Conservation (phyloP, 1,140 invertebrate genomes). For the Temnothorax longispinosus region DNA sequence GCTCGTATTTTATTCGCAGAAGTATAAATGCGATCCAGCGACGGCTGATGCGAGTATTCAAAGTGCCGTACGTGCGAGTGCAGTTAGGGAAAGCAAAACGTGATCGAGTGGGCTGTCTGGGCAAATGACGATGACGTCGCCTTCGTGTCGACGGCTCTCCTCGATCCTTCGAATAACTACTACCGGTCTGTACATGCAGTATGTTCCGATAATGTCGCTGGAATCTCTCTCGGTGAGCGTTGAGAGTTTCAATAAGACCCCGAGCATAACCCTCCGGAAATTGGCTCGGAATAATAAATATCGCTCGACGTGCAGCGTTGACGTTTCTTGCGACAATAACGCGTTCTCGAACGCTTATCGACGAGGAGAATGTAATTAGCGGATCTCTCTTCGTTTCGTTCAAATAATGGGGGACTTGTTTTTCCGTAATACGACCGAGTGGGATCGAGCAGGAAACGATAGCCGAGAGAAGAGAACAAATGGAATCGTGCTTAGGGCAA, state of each 20-base stretch:
- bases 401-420: constrained; percentile 47
- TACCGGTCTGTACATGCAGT: constrained; percentile 11
- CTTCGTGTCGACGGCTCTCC: background rate
- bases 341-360: constrained; percentile 44
- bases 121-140: constrained; percentile 47
- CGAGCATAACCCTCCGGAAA: constrained; percentile 38
- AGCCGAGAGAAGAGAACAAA: constrained; percentile 29
- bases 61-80: constrained; percentile 20
- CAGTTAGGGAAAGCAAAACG: constrained; percentile 36
- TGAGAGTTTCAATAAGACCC: constrained; percentile 26
- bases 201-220: constrained; percentile 28
- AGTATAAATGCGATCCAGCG: constrained; percentile 34
- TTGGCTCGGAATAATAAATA: constrained; percentile 55
- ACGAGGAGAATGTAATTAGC: constrained; percentile 61
- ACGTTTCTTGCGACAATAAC: constrained; percentile 43
- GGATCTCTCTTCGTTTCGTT: constrained; percentile 1
- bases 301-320: constrained; percentile 3
- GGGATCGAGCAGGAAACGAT: background rate
- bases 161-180: constrained; percentile 9
- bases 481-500: constrained; percentile 47
- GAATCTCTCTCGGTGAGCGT: background rate
- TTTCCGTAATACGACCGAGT: background rate
- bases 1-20: constrained; percentile 21
- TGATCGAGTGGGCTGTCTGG: constrained; percentile 39
- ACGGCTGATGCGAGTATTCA: background rate